Evolutionary conservation across 2,888 invertebrate genomes (phyloP).

Genomic region (Eilema caniola): DNA sequence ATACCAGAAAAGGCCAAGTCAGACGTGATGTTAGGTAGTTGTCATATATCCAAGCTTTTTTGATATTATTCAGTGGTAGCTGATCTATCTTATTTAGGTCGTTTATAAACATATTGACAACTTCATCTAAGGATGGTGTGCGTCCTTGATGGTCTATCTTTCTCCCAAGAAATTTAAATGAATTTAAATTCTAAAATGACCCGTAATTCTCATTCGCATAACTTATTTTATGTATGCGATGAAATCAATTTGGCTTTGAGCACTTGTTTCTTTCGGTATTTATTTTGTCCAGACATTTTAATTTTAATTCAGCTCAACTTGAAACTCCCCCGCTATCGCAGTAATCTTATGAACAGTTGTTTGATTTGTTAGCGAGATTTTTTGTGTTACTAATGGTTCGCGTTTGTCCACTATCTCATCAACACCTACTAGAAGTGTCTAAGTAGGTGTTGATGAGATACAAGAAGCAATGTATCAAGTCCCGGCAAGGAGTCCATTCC

Average conservation of each 20-base stretch:
- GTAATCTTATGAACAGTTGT: conserved; percentile 23
- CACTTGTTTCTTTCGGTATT: conserved; percentile 57
- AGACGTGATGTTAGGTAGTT: too few relatives aligned
- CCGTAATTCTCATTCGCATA: conserved; percentile 45
- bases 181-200: conserved; percentile 59
- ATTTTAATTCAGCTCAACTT: conserved; percentile 34
- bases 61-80: too few relatives aligned
- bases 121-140: too few relatives aligned
- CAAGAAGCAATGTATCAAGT: neutral
- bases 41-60: too few relatives aligned
- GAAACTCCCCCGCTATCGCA: conserved; percentile 23
- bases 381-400: conserved; percentile 23
- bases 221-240: conserved; percentile 59
- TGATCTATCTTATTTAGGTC: too few relatives aligned
- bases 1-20: too few relatives aligned
- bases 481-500: neutral
- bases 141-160: too few relatives aligned
- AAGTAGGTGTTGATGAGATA: neutral
- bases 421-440: too few relatives aligned
- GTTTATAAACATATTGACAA: too few relatives aligned
- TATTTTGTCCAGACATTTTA: conserved; percentile 42
- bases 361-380: conserved; percentile 41
- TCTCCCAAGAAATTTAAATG: too few relatives aligned
- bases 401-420: neutral
- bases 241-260: conserved; percentile 58